These are phyloP conservation scores for Drosophila colorata DNA, from an alignment of 2,888 invertebrate genomes.

Conservation along the genomic window DNA sequence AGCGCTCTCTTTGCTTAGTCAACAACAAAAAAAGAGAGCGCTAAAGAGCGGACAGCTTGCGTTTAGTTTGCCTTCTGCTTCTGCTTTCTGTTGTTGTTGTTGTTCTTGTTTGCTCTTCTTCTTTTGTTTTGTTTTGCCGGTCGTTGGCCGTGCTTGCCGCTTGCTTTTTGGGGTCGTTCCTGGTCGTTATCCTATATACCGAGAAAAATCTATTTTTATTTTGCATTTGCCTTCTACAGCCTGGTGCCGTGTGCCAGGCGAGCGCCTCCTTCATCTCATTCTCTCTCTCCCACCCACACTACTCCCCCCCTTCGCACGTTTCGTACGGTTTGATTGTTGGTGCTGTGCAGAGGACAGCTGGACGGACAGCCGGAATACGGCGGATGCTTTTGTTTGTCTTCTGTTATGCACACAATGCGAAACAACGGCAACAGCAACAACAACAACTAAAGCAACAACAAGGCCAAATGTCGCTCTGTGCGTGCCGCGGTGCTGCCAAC, in stretches of 20 bases:
- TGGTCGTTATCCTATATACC: slow-evolving; percentile 85
- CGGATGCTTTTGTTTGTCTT: slow-evolving; percentile 37
- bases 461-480: slow-evolving; percentile 5
- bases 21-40: neutral
- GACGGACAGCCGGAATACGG: slow-evolving; percentile 36
- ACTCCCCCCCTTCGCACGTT: neutral
- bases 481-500: slow-evolving; percentile 39
- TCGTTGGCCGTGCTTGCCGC: slow-evolving; percentile 63
- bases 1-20: slow-evolving; percentile 12
- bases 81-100: neutral
- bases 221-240: slow-evolving; percentile 55
- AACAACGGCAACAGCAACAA: slow-evolving; percentile 12
- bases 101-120: neutral
- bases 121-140: slow-evolving; percentile 61
- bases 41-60: slow-evolving; percentile 7
- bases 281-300: neutral
- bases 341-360: slow-evolving; percentile 23
- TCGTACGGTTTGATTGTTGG: neutral
- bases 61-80: slow-evolving; percentile 21
- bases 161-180: slow-evolving; percentile 82
- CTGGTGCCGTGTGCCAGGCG: slow-evolving; percentile 9
- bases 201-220: slow-evolving; percentile 83
- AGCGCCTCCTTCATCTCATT: neutral
- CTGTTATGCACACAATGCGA: slow-evolving; percentile 37
- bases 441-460: slow-evolving; percentile 11